Conservation (phyloP, 2,888 invertebrate genomes). For the Muscina levida region DNA sequence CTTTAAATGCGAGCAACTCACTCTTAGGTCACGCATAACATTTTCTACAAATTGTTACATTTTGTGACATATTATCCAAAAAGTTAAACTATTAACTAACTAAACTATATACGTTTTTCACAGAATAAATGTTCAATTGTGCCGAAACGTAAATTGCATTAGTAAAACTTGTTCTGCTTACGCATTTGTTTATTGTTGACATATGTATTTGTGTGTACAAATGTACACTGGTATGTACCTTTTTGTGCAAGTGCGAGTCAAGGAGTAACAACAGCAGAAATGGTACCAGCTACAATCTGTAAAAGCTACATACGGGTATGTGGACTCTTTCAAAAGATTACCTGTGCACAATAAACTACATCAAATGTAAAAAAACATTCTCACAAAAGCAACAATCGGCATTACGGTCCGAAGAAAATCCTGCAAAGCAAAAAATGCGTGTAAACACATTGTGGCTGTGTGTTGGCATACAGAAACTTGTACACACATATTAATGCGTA, state of each 20-base stretch:
- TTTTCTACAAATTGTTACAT: too few relatives aligned
- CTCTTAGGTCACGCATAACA: too few relatives aligned
- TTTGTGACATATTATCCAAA: too few relatives aligned
- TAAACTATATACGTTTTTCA: background rate
- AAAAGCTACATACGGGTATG: constrained; percentile 42
- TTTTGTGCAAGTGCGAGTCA: background rate
- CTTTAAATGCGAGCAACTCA: too few relatives aligned
- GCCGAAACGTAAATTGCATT: constrained; percentile 4
- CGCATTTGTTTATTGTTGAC: background rate
- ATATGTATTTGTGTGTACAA: background rate
- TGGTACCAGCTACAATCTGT: constrained; percentile 18
- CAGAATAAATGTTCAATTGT: background rate
- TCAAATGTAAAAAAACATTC: too few relatives aligned
- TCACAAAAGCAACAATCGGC: too few relatives aligned
- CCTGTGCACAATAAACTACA: background rate
- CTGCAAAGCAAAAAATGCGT: too few relatives aligned
- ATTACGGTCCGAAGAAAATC: too few relatives aligned
- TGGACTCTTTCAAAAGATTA: constrained; percentile 18
- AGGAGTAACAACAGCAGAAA: constrained; percentile 7
- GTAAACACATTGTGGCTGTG: too few relatives aligned
- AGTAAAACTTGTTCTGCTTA: constrained; percentile 10
- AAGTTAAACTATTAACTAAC: too few relatives aligned
- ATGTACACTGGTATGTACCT: background rate
- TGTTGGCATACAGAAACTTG: too few relatives aligned
- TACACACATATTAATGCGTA: too few relatives aligned